Conservation (phyloP, 2,113 vertebrate genomes). For the Charadrius vociferus region DNA sequence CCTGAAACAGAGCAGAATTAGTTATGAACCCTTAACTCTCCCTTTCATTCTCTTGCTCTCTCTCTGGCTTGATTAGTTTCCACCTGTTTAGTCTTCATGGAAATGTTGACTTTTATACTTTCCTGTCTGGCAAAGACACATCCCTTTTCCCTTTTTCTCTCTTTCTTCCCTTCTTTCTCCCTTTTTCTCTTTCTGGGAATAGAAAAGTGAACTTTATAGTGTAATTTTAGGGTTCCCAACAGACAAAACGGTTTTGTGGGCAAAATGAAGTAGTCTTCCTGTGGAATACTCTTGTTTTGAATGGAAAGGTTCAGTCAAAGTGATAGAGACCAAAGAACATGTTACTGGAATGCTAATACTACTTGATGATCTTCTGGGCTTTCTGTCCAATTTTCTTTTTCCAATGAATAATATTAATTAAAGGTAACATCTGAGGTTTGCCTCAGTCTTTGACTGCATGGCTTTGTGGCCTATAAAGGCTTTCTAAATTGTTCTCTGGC, state of each 20-base stretch:
- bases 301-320: background rate
- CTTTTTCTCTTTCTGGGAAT: constrained; percentile 24
- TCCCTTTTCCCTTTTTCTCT: background rate
- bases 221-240: constrained; percentile 30
- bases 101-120: constrained; percentile 66
- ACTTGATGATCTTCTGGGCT: background rate
- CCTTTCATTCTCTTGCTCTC: background rate
- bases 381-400: background rate
- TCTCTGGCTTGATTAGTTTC: constrained; percentile 1
- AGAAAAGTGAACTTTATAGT: background rate
- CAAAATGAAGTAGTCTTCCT: constrained; percentile 29
- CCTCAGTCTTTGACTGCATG: background rate
- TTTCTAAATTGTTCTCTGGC: background rate
- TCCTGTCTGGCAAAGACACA: constrained; percentile 64
- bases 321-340: background rate
- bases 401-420: background rate
- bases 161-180: background rate
- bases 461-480: background rate
- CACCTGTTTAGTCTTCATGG: constrained; percentile 72
- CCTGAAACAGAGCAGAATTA: background rate
- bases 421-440: background rate
- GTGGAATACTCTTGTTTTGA: constrained; percentile 2
- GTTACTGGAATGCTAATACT: background rate
- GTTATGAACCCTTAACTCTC: background rate
- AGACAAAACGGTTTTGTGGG: constrained; percentile 20